Base-by-base conservation (phyloP, 2,888 invertebrate genomes). In the Microctonus hyperodae region DNA sequence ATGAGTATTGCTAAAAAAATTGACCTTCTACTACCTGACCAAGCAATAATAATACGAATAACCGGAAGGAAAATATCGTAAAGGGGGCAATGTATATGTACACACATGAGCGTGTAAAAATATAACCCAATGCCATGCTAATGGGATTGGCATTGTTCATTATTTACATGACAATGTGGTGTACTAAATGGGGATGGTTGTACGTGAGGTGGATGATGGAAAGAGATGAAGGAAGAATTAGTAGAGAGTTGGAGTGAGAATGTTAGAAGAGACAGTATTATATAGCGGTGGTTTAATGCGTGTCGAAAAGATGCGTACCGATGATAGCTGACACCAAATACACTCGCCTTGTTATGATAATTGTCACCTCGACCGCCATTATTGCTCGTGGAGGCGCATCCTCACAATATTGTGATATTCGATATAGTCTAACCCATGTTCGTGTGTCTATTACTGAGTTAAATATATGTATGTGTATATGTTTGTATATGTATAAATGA, bases 271-370 rank as follows among this genome's bases (percentile, higher is more conserved):
- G 44, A 44, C 16, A 44, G 16, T 44, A 16, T 7, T 44, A 51
- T 58, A 33, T 40, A 55, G 23, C 57, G 63, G 65, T 79, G 53
- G 40, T 37, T 37, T 50, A 62, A 80, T 80, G 75, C 77, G 75
- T 77, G 73, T 70, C 71, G 48, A 55, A 68, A 78, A 81, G 81
- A 73, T 67, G 64, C 28, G 25, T 67, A 78, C 74, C 72, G 67
- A 69, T 60, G 71, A 71, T 65, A 67, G 61, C n/a, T n/a, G 48
- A 72, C 74, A 75, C 75, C 75, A 81, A 81, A 81, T 77, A 78
- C 44, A 44, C 73, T 72, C 73, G 74, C 73, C 76, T 82, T 81
- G 81, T 82, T 79, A 82, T 82, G 81, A 78, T 82, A 82, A 82
- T 82, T 77, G 78, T 56, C 48, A 33, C n/a, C 67, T 62, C 53